Percentiles rank a stretch among this genome's conserved stretches.
Conservation (phyloP, 2,113 vertebrate genomes). For the Myocastor coypus region DNA sequence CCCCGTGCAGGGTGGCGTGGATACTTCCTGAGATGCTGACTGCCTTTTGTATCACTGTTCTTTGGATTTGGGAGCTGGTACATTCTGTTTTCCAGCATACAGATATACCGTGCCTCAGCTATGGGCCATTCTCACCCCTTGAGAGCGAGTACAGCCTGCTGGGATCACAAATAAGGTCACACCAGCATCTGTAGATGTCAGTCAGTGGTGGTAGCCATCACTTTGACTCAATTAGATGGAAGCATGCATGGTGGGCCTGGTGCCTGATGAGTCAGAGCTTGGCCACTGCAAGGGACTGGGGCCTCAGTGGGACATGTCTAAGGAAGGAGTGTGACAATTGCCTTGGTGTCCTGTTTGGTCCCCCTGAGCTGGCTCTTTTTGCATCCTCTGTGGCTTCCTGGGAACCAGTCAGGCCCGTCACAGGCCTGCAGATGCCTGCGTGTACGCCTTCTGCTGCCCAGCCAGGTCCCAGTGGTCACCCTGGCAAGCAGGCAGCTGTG, state of each 20-base stretch:
- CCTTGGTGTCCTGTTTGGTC: neutral
- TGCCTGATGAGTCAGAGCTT: neutral
- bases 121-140: rapidly evolving
- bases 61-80: rapidly evolving
- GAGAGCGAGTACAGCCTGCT: neutral
- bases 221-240: rapidly evolving
- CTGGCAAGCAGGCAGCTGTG: neutral
- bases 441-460: neutral
- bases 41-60: rapidly evolving
- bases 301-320: neutral
- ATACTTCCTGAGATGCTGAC: neutral
- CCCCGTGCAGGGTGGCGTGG: rapidly evolving
- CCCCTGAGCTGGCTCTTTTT: neutral
- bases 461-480: neutral
- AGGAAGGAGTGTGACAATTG: rapidly evolving
- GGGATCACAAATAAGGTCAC: neutral
- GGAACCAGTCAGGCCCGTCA: neutral
- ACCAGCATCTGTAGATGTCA: neutral
- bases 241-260: rapidly evolving
- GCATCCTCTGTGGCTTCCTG: rapidly evolving
- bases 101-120: neutral
- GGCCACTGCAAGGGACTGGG: rapidly evolving
- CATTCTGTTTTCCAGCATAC: neutral
- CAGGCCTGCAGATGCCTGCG: neutral
- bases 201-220: too few species aligned